Evolutionary conservation across 2,113 vertebrate species (phyloP).

Genomic region (Mormyrus iriodes): DNA sequence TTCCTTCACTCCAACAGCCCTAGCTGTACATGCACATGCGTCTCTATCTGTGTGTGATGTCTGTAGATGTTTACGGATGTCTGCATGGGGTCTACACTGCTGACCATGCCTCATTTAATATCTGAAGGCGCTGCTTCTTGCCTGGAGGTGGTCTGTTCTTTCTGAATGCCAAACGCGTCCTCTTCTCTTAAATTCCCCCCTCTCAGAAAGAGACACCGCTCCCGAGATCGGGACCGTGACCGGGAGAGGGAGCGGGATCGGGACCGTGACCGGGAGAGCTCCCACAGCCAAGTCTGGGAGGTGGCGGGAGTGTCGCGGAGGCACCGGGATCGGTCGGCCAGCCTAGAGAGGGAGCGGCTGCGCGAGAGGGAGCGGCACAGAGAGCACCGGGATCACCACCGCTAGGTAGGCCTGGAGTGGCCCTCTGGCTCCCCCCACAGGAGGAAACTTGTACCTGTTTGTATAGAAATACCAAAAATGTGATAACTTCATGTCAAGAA

Average conservation of each 20-base stretch:
- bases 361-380: conserved; percentile 48
- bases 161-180: not conserved
- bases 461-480: not conserved
- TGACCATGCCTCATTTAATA: not conserved
- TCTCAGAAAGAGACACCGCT: conserved; percentile 47
- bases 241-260: conserved; percentile 34
- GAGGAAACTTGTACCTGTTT: not conserved
- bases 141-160: not conserved
- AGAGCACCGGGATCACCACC: conserved; percentile 54
- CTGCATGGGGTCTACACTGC: not conserved
- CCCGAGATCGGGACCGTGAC: conserved; percentile 25
- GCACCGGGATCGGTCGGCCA: conserved; percentile 51
- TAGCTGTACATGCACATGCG: not conserved
- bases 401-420: conserved; percentile 40
- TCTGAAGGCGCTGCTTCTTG: not conserved
- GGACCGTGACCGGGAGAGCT: conserved; percentile 38
- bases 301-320: conserved; percentile 42
- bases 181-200: not conserved
- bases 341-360: conserved; percentile 40
- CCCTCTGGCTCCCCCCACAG: not conserved
- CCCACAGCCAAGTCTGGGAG: conserved; percentile 41
- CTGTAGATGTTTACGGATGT: not conserved
- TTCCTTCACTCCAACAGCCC: too few relatives aligned
- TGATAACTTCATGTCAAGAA: not conserved
- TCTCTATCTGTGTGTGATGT: not conserved